These are phyloP conservation scores for Ricordea florida DNA, from an alignment of 92 coral and sea anemone species.

Conservation along the genomic window DNA sequence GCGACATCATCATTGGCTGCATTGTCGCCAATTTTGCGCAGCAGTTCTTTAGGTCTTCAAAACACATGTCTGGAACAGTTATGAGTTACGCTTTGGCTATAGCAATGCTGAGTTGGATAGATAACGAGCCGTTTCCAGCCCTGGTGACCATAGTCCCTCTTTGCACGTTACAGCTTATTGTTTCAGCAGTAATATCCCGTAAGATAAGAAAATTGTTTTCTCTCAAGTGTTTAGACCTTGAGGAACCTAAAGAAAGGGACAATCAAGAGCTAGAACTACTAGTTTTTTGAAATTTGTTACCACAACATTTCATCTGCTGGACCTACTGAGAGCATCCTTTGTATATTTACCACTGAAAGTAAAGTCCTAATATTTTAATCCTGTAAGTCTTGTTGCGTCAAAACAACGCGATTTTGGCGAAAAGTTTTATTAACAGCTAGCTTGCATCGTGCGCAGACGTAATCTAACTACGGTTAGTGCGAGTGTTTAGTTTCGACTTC, in stretches of 20 bases:
- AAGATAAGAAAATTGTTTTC: conserved; percentile 13
- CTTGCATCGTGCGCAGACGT: too few species aligned
- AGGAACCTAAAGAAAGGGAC: not conserved
- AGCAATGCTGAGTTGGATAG: conserved; percentile 43
- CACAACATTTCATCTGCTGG: not conserved
- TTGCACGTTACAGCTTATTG: conserved; percentile 22
- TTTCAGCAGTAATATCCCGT: conserved; percentile 15
- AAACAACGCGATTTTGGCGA: too few species aligned
- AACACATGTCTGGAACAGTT: conserved; percentile 57
- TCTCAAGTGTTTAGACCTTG: not conserved
- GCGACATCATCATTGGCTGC: conserved; percentile 70
- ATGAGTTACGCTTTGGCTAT: conserved; percentile 58
- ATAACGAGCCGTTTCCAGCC: conserved; percentile 60
- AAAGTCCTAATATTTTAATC: too few species aligned
- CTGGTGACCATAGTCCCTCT: conserved; percentile 62
- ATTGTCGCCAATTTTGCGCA: conserved; percentile 67
- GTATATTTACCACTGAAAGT: too few species aligned
- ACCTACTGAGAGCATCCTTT: too few species aligned
- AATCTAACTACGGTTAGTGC: too few species aligned
- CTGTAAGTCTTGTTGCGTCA: too few species aligned
- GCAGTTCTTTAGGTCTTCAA: conserved; percentile 59
- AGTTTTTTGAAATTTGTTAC: not conserved
- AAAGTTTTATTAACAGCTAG: too few species aligned
- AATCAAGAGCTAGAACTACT: not conserved
- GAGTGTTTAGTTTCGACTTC: too few species aligned